Evolutionary conservation across 2,797 vertebrate species (phyloP).

Genomic region (Hydrolagus colliei): DNA sequence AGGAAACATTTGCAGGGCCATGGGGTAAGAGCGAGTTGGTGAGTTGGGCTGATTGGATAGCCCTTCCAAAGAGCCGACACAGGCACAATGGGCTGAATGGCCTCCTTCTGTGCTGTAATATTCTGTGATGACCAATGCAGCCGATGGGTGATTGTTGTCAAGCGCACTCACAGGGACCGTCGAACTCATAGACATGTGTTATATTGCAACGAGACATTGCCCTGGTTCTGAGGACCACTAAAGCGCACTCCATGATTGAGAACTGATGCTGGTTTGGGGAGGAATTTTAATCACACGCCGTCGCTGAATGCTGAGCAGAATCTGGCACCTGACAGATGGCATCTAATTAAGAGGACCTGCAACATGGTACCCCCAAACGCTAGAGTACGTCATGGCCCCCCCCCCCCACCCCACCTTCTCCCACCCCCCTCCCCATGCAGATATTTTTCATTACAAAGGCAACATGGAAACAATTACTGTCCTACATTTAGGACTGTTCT

Average conservation of each 20-base stretch:
- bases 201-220: not conserved
- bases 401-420: no score
- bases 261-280: constrained; percentile 24
- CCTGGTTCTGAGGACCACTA: not conserved
- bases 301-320: not conserved
- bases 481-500: no score
- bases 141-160: no score
- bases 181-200: not conserved
- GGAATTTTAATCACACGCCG: constrained; percentile 27
- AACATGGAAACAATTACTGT: no score
- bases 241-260: not conserved
- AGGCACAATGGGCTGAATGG: no score
- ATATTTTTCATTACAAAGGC: no score
- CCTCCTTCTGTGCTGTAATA: no score
- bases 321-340: constrained; percentile 26
- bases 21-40: not conserved
- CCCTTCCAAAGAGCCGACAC: not conserved
- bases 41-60: no score
- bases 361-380: not conserved
- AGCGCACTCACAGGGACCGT: not conserved
- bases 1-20: not conserved
- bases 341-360: not conserved
- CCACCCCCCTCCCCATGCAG: no score
- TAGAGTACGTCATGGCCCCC: not conserved
- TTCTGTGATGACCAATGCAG: no score